Evolutionary conservation across 2,113 vertebrate species (phyloP).

Genomic region (Corynorhinus townsendii): DNA sequence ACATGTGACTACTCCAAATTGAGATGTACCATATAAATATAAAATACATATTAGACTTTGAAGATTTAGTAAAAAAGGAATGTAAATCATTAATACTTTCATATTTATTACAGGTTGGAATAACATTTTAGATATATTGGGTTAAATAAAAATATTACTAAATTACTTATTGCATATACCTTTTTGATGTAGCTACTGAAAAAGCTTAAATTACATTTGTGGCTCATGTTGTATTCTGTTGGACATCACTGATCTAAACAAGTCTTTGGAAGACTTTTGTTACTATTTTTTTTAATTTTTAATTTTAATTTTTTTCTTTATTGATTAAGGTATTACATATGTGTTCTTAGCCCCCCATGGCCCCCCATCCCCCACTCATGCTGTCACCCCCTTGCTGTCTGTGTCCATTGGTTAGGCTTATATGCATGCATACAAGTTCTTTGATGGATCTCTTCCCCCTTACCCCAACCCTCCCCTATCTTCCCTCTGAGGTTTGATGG

Average conservation of each 20-base stretch:
- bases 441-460: no score
- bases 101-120: background rate
- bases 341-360: no score
- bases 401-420: no score
- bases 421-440: no score
- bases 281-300: background rate
- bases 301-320: no score
- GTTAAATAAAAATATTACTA: background rate
- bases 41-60: background rate
- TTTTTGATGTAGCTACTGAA: background rate
- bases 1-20: background rate
- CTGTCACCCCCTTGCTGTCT: no score
- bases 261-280: background rate
- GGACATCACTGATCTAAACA: background rate
- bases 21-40: background rate
- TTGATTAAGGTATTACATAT: no score
- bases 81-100: background rate
- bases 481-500: no score
- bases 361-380: no score
- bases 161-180: background rate
- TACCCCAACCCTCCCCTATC: no score
- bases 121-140: background rate
- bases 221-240: background rate
- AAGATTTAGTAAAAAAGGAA: background rate
- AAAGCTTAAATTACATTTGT: background rate